Evolutionary conservation across 2,113 vertebrate genomes (phyloP).

Genomic region (Formicarius rufipectus): DNA sequence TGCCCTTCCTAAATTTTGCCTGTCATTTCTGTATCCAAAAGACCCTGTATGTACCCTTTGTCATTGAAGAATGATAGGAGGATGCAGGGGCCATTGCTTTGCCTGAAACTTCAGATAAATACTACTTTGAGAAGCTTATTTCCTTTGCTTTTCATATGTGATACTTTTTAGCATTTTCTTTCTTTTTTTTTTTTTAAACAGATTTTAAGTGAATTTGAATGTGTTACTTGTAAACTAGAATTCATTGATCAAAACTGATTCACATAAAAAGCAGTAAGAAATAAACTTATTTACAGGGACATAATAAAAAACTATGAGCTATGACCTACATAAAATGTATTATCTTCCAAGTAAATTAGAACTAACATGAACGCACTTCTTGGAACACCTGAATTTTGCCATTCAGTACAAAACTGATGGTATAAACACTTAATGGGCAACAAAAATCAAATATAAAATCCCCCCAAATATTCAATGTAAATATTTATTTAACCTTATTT

Average conservation of each 20-base stretch:
- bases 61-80: background rate
- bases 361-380: background rate
- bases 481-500: background rate
- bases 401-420: background rate
- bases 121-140: background rate
- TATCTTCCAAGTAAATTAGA: background rate
- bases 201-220: background rate
- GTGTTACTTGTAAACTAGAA: background rate
- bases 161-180: background rate
- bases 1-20: background rate
- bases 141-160: background rate
- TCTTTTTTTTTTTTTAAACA: background rate
- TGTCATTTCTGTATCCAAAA: background rate
- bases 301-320: background rate
- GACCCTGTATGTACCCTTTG: background rate
- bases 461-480: background rate
- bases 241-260: background rate
- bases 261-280: background rate
- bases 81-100: background rate
- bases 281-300: background rate
- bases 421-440: background rate
- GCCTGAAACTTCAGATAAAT: background rate
- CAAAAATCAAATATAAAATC: background rate
- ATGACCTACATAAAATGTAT: background rate
- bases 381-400: background rate